These are phyloP conservation scores for Phyllopteryx taeniolatus DNA, from an alignment of 2,113 vertebrate species.

Conservation along the genomic window DNA sequence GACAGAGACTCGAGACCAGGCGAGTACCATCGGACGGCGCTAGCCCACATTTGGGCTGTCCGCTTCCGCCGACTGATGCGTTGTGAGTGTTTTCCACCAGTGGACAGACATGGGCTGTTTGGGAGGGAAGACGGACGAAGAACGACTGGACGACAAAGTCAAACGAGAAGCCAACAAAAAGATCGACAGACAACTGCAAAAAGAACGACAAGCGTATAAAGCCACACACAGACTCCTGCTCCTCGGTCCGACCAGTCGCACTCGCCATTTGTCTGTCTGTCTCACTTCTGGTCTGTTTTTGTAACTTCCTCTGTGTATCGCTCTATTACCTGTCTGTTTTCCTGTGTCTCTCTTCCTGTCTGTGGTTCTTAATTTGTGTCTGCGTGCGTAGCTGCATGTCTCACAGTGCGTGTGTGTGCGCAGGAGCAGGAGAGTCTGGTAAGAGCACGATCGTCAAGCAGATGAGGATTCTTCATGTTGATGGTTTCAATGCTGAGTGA, in stretches of 20 bases:
- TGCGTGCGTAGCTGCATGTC: too few species aligned
- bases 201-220: conserved; percentile 80
- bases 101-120: conserved; percentile 63
- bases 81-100: neutral
- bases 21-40: neutral
- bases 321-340: too few species aligned
- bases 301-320: too few species aligned
- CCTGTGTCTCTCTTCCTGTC: neutral
- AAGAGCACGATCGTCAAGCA: conserved; percentile 99
- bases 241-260: conserved; percentile 73
- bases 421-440: conserved; percentile 96
- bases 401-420: neutral
- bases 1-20: neutral
- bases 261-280: neutral
- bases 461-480: conserved; percentile 97
- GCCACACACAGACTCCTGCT: conserved; percentile 87
- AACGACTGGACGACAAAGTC: conserved; percentile 63
- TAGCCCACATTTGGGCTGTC: too few species aligned
- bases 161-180: conserved; percentile 67
- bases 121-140: conserved; percentile 64
- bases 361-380: neutral
- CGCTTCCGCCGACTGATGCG: neutral
- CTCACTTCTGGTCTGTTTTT: neutral
- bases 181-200: conserved; percentile 69
- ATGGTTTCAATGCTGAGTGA: conserved; percentile 98